A percentile compares a stretch with the other conserved stretches of the same genome.
phyloP scores from a whole-genome alignment of 2,113 vertebrate genomes.

The Lampris incognitus region DNA sequence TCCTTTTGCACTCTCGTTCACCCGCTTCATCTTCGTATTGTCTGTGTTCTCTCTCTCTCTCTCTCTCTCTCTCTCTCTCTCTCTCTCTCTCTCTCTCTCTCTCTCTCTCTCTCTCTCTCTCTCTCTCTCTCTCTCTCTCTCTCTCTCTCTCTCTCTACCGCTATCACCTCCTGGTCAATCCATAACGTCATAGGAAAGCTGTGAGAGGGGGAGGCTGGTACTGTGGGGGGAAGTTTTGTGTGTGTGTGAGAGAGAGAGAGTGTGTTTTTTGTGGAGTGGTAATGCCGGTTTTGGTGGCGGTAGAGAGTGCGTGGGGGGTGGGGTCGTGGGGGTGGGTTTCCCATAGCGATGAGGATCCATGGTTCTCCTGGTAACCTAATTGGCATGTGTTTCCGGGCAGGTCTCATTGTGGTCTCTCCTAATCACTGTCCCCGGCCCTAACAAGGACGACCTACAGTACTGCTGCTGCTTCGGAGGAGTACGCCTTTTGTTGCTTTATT shows the following conservation, averaged over 20 bases:
- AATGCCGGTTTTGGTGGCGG: neutral
- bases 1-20: neutral
- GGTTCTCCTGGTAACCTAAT: slow-evolving; percentile 83
- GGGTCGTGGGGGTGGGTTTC: slow-evolving; percentile 65
- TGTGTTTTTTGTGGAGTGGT: slow-evolving; percentile 17
- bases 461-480: slow-evolving; percentile 76
- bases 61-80: slow-evolving; percentile 31
- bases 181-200: slow-evolving; percentile 68
- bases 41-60: neutral
- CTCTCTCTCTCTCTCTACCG: neutral
- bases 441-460: slow-evolving; percentile 78
- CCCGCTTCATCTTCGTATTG: neutral
- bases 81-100: slow-evolving; percentile 13
- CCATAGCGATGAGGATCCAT: slow-evolving; percentile 75
- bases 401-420: slow-evolving; percentile 80
- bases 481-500: slow-evolving; percentile 79
- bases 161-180: slow-evolving; percentile 42
- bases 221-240: slow-evolving; percentile 1
- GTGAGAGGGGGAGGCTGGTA: slow-evolving; percentile 47
- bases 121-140: slow-evolving; percentile 28
- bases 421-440: slow-evolving; percentile 81
- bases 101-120: slow-evolving; percentile 13
- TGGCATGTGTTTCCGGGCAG: slow-evolving; percentile 83
- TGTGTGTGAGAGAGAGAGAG: neutral
- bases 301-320: slow-evolving; percentile 9